Evolutionary conservation across 2,888 invertebrate species (phyloP).

Genomic region (Cantharis nigra): DNA sequence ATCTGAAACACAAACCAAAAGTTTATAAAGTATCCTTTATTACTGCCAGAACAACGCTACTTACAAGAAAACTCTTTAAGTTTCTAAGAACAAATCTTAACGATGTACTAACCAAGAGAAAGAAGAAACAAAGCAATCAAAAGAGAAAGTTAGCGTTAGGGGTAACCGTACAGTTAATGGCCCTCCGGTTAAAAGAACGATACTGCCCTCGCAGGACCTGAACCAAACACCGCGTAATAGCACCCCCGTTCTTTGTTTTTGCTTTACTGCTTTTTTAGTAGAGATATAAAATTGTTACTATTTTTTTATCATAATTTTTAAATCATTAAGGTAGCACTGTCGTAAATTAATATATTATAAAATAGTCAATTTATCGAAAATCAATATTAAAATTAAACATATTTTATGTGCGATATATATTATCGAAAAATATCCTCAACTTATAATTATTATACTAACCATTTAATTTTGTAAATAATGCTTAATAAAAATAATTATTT

Average conservation of each 20-base stretch:
- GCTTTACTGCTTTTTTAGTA: constrained; percentile 38
- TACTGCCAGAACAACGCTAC: constrained; percentile 41
- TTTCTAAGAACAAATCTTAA: constrained; percentile 42
- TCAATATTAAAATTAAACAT: no score
- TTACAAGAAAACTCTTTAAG: constrained; percentile 40
- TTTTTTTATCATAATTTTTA: constrained; percentile 10
- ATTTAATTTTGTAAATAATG: no score
- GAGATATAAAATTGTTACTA: constrained; percentile 33
- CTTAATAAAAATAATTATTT: neutral
- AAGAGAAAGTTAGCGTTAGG: constrained; percentile 43
- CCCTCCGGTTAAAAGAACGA: constrained; percentile 41
- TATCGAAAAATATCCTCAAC: no score
- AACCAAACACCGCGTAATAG: constrained; percentile 38
- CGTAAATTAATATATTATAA: neutral
- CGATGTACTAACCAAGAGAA: constrained; percentile 42
- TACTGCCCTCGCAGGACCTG: constrained; percentile 40
- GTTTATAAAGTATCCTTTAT: constrained; percentile 45
- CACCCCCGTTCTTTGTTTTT: constrained; percentile 33
- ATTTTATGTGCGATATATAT: no score
- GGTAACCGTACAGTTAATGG: constrained; percentile 43
- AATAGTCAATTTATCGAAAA: neutral
- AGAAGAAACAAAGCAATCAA: constrained; percentile 44
- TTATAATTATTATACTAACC: no score
- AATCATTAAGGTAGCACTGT: neutral
- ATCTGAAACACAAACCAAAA: constrained; percentile 39